phyloP scores from a whole-genome alignment of 1,140 invertebrate species.

The Drosophila gunungcola region DNA sequence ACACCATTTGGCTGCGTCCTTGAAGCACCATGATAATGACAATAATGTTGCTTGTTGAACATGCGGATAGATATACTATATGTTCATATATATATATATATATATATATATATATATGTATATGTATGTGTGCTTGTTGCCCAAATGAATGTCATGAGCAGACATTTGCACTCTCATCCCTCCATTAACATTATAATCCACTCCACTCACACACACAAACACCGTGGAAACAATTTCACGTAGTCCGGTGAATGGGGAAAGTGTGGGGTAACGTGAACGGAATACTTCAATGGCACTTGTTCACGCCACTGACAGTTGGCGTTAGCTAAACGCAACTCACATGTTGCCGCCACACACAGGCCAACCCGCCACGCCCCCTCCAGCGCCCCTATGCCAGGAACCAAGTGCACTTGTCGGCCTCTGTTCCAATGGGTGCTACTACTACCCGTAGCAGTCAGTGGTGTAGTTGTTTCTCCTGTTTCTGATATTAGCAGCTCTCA shows the following conservation, averaged over 20 bases:
- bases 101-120: slow-evolving; percentile 16
- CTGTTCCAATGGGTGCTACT: slow-evolving; percentile 19
- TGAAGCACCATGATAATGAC: slow-evolving; percentile 61
- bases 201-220: slow-evolving; percentile 15
- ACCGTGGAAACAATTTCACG: slow-evolving; percentile 47
- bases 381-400: slow-evolving; percentile 4
- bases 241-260: slow-evolving; percentile 9
- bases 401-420: slow-evolving; percentile 63
- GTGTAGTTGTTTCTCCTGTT: slow-evolving; percentile 18
- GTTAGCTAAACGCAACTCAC: slow-evolving; percentile 49
- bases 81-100: slow-evolving; percentile 11
- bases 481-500: slow-evolving; percentile 47
- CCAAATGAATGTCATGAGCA: slow-evolving; percentile 73
- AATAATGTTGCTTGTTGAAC: slow-evolving; percentile 62
- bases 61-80: slow-evolving; percentile 25
- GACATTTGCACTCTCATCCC: slow-evolving; percentile 46
- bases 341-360: slow-evolving; percentile 35
- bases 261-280: slow-evolving; percentile 17
- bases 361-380: slow-evolving; percentile 6
- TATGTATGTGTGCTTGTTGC: slow-evolving; percentile 14
- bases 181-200: slow-evolving; percentile 49
- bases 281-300: slow-evolving; percentile 58
- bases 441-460: slow-evolving; percentile 10
- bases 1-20: slow-evolving; percentile 21
- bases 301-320: slow-evolving; percentile 63